Evolutionary conservation across 1,140 invertebrate species (phyloP), one percentile per base, ranked within the genome.

Genomic region (Paralvinella palmiformis): DNA sequence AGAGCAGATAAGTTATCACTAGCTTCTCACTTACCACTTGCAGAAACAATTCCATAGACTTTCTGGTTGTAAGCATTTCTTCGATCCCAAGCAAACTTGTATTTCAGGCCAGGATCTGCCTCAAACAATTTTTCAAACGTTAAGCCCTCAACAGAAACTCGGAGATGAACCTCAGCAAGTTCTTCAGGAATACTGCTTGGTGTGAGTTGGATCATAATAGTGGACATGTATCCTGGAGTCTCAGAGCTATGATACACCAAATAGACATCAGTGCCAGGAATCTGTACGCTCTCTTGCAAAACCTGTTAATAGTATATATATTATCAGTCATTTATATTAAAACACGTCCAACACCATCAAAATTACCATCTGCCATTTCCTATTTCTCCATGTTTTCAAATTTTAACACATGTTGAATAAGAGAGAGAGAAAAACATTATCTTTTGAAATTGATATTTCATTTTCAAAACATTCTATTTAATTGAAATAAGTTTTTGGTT

Each of bases 21-120:
- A 24, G 7, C 7, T 27, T 53, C 27, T 60, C n/a, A 45, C 64
- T 67, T 71, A 81, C 80, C 79, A 72, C 72, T 78, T 17, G 80
- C 83, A 41, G 73, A 77, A 0, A 82, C 78, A 33, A 84, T 78
- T 20, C 82, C 83, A 68, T 81, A 83, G 0, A 98, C 94, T 82
- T 96, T 96, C 81, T 98, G 94, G 73, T 94, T 91, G 79, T 97
- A 98, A 27, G 96, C 93, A 79, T 98, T 98, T 59, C 91, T 83
- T 76, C 96, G 94, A 78, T 96, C 94, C 96, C 96, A 98, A 0
- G 93, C 90, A 76, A 95, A 98, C 0, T 91, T 92, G 79, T 96
- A 94, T 45, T 89, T 92, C 32, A 99, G 83, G 75, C 94, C 91
- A 0, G 93, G 90, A 79, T 97, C 94, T 0, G 95, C 94, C 78